Base-by-base conservation (phyloP, 30 jellyfish, hydroid and myxozoan species). In the Sanderia malayensis region DNA sequence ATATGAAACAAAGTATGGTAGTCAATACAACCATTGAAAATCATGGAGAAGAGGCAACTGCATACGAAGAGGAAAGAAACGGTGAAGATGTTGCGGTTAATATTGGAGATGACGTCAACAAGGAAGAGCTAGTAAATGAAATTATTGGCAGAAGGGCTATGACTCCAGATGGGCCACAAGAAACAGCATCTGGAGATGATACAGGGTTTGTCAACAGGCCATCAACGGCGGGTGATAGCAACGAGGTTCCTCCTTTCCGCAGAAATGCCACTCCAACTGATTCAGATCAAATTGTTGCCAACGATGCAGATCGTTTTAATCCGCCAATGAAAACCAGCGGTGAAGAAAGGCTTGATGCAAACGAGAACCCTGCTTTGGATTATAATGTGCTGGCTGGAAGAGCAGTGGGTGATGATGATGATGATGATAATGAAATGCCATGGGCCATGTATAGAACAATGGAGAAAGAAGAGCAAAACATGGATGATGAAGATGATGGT, bases 391-490 rank as follows among this genome's bases (percentile, higher is more conserved):
- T 57, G 58, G 73, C 69, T 31, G 77, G 71, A 10, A 79, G 59
- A 37, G 71, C 67, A 28, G 65, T 7, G 11, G 67, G n/a, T n/a
- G n/a, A n/a, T n/a, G n/a, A 31, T 32, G 49, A 0, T 46, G 82
- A 30, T 52, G 92, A 82, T 44, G 95, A 72, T 6, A 78, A 67
- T 9, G 97, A 88, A 41, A 68, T 88, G 32, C 97, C 97, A 3
- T 88, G 97, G 97, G 97, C 97, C 13, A 88, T 88, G 95, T 88
- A 88, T 41, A 73, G 85, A 45, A 70, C 74, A 18, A 66, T 88
- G 45, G 71, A 68, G 53, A 67, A 69, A 46, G 26, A 25, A 34
- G 79, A 73, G 0, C 77, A 61, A 45, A 76, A 76, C 2, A 73
- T 45, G 2, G 80, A 45, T 24, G 97, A 83, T 15, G 87, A 81